phyloP scores from a whole-genome alignment of 2,113 vertebrate species.

The Pongo pygmaeus region DNA sequence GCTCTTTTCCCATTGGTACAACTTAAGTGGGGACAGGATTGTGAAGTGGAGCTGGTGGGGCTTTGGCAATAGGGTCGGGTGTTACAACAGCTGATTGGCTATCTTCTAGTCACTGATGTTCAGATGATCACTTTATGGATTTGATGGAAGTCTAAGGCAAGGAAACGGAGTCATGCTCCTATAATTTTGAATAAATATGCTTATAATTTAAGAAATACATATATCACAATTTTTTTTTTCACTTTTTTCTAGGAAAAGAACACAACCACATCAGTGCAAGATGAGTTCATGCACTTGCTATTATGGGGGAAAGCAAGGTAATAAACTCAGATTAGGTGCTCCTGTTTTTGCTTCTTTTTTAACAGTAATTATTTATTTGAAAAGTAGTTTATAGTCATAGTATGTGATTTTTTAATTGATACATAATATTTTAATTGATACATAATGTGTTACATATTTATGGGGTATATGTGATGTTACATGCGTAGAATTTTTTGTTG shows the following conservation, averaged over 20 bases:
- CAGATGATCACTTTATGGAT: background rate
- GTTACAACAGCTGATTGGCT: background rate
- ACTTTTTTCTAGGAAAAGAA: slow-evolving; percentile 92
- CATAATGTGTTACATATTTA: background rate
- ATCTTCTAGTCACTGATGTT: background rate
- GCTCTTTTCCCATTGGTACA: background rate
- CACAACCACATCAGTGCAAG: slow-evolving; percentile 96
- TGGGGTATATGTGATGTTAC: background rate
- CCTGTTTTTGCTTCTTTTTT: background rate
- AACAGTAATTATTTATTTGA: background rate
- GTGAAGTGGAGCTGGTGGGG: background rate
- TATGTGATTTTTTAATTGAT: background rate
- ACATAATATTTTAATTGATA: background rate
- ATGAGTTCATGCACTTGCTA: slow-evolving; percentile 97
- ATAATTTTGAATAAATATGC: background rate
- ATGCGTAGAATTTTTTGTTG: background rate
- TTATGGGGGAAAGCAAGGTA: slow-evolving; percentile 99
- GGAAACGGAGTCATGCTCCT: background rate
- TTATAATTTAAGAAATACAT: slow-evolving; percentile 31
- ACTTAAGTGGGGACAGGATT: background rate
- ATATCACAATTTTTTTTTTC: slow-evolving; percentile 22
- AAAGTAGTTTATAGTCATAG: background rate
- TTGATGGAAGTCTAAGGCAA: background rate
- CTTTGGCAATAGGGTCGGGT: background rate
- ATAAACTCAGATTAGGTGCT: background rate